These are phyloP conservation scores for Hipparchia sbordonii DNA, from an alignment of 2,888 invertebrate genomes.

Conservation along the genomic window DNA sequence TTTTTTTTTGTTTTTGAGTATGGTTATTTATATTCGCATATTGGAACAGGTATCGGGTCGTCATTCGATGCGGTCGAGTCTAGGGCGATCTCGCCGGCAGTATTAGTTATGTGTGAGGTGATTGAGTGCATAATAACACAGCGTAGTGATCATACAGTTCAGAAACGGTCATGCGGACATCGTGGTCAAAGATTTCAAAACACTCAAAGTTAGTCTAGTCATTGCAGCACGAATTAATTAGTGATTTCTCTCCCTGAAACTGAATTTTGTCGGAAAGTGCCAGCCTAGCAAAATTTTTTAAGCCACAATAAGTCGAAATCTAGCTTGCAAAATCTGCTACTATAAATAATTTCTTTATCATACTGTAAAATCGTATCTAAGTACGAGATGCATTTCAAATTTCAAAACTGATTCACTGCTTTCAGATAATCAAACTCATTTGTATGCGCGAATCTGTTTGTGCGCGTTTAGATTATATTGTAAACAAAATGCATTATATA, in stretches of 20 bases:
- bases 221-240: not conserved
- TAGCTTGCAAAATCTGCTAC: no score
- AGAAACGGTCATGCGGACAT: not conserved
- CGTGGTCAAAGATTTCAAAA: slow-evolving; percentile 1
- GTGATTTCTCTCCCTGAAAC: not conserved
- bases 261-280: no score
- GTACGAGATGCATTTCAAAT: no score
- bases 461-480: no score
- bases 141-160: not conserved
- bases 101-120: slow-evolving; percentile 68
- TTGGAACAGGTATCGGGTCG: slow-evolving; percentile 48
- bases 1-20: not conserved
- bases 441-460: no score
- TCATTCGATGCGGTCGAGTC: slow-evolving; percentile 38
- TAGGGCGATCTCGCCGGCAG: slow-evolving; percentile 64
- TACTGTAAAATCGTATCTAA: no score
- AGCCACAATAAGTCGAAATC: no score
- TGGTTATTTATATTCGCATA: slow-evolving; percentile 40
- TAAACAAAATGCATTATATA: no score
- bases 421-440: no score
- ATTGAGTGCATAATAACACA: slow-evolving; percentile 61
- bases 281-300: no score
- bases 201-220: not conserved
- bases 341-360: no score
- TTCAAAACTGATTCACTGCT: no score